Percentiles rank a stretch among this genome's conserved stretches.
These are phyloP conservation scores for Rhincodon typus DNA, from an alignment of 2,797 vertebrate species.

Conservation along the genomic window DNA sequence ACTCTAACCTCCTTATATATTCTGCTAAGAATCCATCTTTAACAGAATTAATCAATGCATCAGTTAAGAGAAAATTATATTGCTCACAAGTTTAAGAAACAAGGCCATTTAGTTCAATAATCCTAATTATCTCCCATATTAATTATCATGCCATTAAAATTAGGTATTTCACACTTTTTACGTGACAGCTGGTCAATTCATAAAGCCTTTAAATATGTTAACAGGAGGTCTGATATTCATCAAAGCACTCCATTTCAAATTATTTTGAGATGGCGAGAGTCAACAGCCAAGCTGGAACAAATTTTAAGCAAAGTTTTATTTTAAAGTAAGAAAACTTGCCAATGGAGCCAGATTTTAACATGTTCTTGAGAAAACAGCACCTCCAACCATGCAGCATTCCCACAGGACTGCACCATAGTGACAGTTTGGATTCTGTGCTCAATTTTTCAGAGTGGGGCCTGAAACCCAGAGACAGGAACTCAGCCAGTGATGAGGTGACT, in stretches of 20 bases:
- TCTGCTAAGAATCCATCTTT: neutral
- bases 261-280: neutral
- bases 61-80: neutral
- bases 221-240: neutral
- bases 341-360: neutral
- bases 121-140: neutral
- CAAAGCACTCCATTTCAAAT: neutral
- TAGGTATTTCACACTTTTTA: neutral
- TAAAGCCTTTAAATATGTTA: neutral
- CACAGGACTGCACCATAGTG: no score
- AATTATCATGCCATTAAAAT: neutral
- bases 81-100: neutral
- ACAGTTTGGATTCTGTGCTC: neutral
- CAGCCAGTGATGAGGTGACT: neutral
- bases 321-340: neutral
- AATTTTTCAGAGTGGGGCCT: neutral
- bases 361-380: no score
- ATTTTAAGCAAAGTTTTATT: neutral
- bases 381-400: neutral
- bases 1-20: neutral
- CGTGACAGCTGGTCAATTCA: neutral
- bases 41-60: neutral
- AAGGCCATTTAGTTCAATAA: neutral
- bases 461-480: neutral
- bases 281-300: no score